Evolutionary conservation across 2,888 invertebrate genomes (phyloP), one percentile per base, ranked within the genome.

Genomic region (Hemaris fuciformis): DNA sequence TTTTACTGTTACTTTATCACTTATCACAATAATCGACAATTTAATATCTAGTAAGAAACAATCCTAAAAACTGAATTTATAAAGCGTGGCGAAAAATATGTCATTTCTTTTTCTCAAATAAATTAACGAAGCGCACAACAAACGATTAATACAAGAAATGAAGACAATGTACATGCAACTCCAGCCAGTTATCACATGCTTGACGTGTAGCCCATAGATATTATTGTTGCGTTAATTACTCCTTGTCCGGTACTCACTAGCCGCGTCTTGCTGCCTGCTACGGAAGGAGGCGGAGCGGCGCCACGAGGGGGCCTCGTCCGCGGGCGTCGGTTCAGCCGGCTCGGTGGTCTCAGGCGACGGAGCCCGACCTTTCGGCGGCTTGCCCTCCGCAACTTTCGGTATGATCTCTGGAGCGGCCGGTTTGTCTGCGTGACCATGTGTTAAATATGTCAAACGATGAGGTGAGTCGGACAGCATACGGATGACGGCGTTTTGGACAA

Each of bases 221-320:
- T 46, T 18, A 22, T 6, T n/a, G 2, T 13, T 48, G n/a, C n/a
- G n/a, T 0, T n/a, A 6, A 1, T n/a, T 23, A 20, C 8, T 18
- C n/a, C 57, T 15, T 15, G n/a, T n/a, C n/a, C n/a, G 18, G 57
- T 75, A 85, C 90, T 88, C 65, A 89, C 88, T 81, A 62, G 80
- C 70, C 13, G 79, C 62, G 43, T 90, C 91, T 62, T 83, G 80
- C 59, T 86, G 86, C 60, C 82, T 77, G 67, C 76, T 84, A 18
- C 90, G 76, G 78, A 90, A 87, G 5, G 89, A 89, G 3, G 87
- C 85, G 1, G 89, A 86, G 3, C 91, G 77, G 0, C 93, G 84
- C 93, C 93, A 92, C 3, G 91, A 88, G 0, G 91, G 91, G n/a
- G 86, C 69, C 22, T 90, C 91, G 59, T 89, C 89, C 4, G 69